Evolutionary conservation across 2,888 invertebrate species (phyloP), one percentile per base, ranked within the genome.

Genomic region (Drosophila greeni): DNA sequence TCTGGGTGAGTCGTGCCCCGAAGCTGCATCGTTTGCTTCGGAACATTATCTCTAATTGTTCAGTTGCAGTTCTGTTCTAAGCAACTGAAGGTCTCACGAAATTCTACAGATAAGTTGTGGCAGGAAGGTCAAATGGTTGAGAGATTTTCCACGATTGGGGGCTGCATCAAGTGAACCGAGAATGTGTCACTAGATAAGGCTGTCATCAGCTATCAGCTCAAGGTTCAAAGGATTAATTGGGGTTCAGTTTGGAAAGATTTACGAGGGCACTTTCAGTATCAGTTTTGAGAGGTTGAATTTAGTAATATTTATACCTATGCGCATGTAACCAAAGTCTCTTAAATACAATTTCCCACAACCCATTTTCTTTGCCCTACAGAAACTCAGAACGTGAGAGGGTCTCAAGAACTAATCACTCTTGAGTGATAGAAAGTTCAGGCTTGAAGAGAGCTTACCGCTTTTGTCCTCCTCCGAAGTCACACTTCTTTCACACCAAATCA

Each of bases 401-500:
- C 31, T 29, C 14, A 45, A 14, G 29, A 45, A 31, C 18, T 31
- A 45, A 45, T 14, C 14, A 14, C 45, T 45, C 45, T 47, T 47
- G 18, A 47, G 45, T 14, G 16, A 24, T 53, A 53, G 54, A 55
- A 55, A 54, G 54, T 34, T 34, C 5, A 14, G 24, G 16, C 23
- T 29, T 14, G n/a, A 26, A n/a, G 16, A 26, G 26, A 26, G 29
- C 29, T 45, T 14, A 20, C 14, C 29, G 29, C 8, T 1, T n/a
- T 24, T 23, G n/a, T 11, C 24, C 9, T 55, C 36, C 36, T 1
- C 8, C 18, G 34, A 16, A 54, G 16, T 36, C 24, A 23, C 37
- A 23, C 23, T 52, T 61, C 23, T 33, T 61, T 48, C 66, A 68
- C 68, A 57, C 33, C 45, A 36, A 31, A 34, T 62, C 56, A 39